These are phyloP conservation scores for Lasioglossum baleicum DNA, from an alignment of 1,140 invertebrate species.

Conservation along the genomic window DNA sequence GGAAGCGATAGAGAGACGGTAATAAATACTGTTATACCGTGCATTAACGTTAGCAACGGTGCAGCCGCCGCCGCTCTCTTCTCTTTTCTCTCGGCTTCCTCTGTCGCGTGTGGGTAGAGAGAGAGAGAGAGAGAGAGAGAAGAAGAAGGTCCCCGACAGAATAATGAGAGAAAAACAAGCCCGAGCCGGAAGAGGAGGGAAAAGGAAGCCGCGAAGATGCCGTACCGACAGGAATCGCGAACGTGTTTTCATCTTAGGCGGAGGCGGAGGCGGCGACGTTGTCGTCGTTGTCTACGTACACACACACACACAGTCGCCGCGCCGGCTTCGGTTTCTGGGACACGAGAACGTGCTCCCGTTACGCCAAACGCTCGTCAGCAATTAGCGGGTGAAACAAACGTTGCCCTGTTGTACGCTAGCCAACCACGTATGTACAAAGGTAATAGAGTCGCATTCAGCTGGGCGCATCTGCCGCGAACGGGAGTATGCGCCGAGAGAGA, in stretches of 20 bases:
- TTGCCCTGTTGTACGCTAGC: constrained; percentile 33
- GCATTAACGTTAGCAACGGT: constrained; percentile 60
- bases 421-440: constrained; percentile 18
- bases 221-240: neutral
- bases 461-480: constrained; percentile 1
- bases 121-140: neutral
- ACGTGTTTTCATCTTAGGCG: neutral
- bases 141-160: constrained; percentile 35
- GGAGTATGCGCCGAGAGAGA: neutral
- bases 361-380: constrained; percentile 57
- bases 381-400: constrained; percentile 59
- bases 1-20: constrained; percentile 57
- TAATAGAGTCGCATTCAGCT: constrained; percentile 40
- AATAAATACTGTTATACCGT: constrained; percentile 66
- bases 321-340: constrained; percentile 44
- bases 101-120: constrained; percentile 50
- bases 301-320: neutral
- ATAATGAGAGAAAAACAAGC: constrained; percentile 55
- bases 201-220: neutral
- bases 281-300: neutral
- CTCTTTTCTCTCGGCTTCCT: constrained; percentile 5
- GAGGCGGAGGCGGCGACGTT: neutral
- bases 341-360: constrained; percentile 60
- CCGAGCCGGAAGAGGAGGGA: neutral
- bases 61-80: neutral